Conservation (phyloP, 1,140 invertebrate genomes). For the Drepana arcuata region DNA sequence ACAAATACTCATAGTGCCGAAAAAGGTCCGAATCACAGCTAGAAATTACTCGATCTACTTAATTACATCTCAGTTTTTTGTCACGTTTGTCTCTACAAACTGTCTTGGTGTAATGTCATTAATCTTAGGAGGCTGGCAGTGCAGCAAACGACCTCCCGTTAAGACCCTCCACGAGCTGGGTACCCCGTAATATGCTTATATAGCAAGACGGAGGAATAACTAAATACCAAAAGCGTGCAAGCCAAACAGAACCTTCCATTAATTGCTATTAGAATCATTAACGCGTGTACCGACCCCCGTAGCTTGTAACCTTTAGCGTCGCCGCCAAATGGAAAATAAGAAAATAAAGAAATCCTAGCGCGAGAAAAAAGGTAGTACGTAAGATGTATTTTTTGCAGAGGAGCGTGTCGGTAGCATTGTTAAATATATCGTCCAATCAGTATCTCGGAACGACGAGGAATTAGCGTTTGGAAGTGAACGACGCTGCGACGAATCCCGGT, state of each 20-base stretch:
- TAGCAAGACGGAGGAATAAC: constrained; percentile 38
- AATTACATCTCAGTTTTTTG: constrained; percentile 53
- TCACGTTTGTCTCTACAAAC: constrained; percentile 58
- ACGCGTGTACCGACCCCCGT: constrained; percentile 21
- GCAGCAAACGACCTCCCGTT: constrained; percentile 66
- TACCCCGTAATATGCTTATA: constrained; percentile 58
- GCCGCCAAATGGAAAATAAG: constrained; percentile 39
- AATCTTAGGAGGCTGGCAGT: constrained; percentile 64
- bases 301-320: constrained; percentile 31
- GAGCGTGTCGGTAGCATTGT: constrained; percentile 55
- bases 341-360: constrained; percentile 47
- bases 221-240: constrained; percentile 37
- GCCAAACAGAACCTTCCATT: constrained; percentile 48
- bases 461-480: constrained; percentile 56
- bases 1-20: too few relatives aligned
- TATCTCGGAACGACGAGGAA: constrained; percentile 49
- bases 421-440: constrained; percentile 71
- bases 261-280: constrained; percentile 55
- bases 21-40: too few relatives aligned
- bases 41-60: constrained; percentile 40
- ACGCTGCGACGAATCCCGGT: constrained; percentile 43
- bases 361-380: constrained; percentile 47
- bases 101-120: constrained; percentile 60
- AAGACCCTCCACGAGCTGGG: constrained; percentile 54
- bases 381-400: constrained; percentile 60